Conservation (phyloP, 2,888 invertebrate species). For the Dysmachus trigonus region DNA sequence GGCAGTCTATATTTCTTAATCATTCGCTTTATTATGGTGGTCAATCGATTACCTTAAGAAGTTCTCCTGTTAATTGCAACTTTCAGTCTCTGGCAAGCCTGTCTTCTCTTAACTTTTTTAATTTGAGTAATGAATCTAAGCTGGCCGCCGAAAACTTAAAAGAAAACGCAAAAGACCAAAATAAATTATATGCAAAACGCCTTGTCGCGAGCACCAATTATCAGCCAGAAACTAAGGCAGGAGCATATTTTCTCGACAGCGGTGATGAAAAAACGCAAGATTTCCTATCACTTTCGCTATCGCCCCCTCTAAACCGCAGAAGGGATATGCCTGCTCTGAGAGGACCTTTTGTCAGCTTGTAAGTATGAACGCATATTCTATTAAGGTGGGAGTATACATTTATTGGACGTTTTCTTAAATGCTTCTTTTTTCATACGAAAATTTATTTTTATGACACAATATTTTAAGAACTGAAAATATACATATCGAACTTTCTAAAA, state of each 20-base stretch:
- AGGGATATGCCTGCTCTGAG: constrained; percentile 63
- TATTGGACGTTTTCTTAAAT: too few species aligned
- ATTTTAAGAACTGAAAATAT: too few species aligned
- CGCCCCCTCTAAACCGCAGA: constrained; percentile 63
- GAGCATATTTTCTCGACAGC: constrained; percentile 52
- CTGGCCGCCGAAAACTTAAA: background rate
- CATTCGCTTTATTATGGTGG: constrained; percentile 38
- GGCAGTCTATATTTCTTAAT: background rate
- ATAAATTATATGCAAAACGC: background rate
- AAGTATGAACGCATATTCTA: too few species aligned
- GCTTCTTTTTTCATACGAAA: too few species aligned
- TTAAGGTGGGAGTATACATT: too few species aligned
- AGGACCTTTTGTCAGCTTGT: constrained; percentile 64
- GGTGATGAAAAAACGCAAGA: constrained; percentile 63
- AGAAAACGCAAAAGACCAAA: background rate
- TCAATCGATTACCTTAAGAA: constrained; percentile 34
- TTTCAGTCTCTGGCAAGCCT: constrained; percentile 43
- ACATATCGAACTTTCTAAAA: too few species aligned
- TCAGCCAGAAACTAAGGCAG: background rate
- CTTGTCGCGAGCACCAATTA: background rate
- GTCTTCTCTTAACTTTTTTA: background rate
- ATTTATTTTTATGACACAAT: too few species aligned
- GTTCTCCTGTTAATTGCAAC: constrained; percentile 33
- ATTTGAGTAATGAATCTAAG: background rate
- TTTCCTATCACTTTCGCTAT: constrained; percentile 63